These are phyloP conservation scores for Caranx ignobilis DNA, from an alignment of 2,113 vertebrate genomes.

Conservation along the genomic window DNA sequence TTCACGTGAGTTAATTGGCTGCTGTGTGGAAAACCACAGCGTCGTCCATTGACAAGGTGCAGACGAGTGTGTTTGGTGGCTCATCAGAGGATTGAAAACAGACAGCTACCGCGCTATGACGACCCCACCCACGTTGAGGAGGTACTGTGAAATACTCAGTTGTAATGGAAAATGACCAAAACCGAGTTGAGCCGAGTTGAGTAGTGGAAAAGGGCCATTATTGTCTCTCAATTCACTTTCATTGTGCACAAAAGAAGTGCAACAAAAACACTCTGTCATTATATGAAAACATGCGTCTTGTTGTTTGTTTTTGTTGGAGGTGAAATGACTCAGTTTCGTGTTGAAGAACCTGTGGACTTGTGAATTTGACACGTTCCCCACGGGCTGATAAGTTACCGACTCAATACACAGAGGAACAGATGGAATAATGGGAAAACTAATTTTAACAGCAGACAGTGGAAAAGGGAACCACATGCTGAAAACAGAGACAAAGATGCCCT, in stretches of 20 bases:
- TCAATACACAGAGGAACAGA: background rate
- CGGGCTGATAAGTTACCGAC: slow-evolving; percentile 8
- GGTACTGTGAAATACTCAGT: too few relatives aligned
- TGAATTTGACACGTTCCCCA: slow-evolving; percentile 12
- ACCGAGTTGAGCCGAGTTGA: too few relatives aligned
- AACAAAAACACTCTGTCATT: background rate
- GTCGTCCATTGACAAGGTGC: too few relatives aligned
- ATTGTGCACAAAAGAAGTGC: background rate
- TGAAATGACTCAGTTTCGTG: slow-evolving; percentile 19
- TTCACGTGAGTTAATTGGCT: too few relatives aligned
- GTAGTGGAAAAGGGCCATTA: background rate
- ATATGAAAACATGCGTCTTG: background rate
- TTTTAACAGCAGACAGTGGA: background rate
- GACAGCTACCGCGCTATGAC: too few relatives aligned
- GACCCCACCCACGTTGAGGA: too few relatives aligned
- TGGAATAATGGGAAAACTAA: background rate
- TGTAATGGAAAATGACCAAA: too few relatives aligned
- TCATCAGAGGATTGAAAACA: too few relatives aligned
- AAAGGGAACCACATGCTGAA: background rate
- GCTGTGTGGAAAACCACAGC: too few relatives aligned
- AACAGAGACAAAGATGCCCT: background rate
- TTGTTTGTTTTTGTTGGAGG: slow-evolving; percentile 4
- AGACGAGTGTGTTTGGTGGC: too few relatives aligned
- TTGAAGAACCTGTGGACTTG: slow-evolving; percentile 8
- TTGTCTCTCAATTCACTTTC: background rate